Base-by-base conservation (phyloP, 1,140 invertebrate genomes). In the Drosophila kohkoa region DNA sequence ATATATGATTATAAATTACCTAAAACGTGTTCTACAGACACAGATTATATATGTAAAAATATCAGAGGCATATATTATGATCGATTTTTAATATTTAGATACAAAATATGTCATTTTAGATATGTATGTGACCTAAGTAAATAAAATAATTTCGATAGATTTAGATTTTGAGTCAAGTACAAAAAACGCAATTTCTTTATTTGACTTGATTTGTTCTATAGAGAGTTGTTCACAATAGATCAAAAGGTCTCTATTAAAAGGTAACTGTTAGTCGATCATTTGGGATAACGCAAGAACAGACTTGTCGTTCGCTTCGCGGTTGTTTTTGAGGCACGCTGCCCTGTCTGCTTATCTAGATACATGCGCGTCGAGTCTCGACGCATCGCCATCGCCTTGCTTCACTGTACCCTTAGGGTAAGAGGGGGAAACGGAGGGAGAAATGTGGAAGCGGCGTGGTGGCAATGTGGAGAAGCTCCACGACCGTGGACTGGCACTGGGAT, bases 341-440 rank as follows among this genome's bases (percentile, higher is more conserved):
- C 67, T 64, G 77, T 63, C 68, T 71, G 81, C 65, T 79, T 78
- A 81, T 85, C 75, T 76, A 82, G 81, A 82, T 77, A 69, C 72
- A 76, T 75, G 77, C 63, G 71, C 65, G 43, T 68, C 73, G 73
- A 32, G 30, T 32, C 30, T 32, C 30, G 30, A 32, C 30, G 30
- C 67, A 32, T 60, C 41, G 46, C 48, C 63, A 63, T 49, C 58
- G 41, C 58, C 62, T 52, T 32, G 35, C 59, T 55, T 41, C 52
- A 13, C 38, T 38, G 11, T 43, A 38, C 13, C 55, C 13, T 25
- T 4, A 25, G 20, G 3, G 20, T 25, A 25, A 25, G 20, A 25
- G 20, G 20, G 20, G 20, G 3, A 3, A 25, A 25, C 20, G 60
- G 13, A 43, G 65, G 16, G 45, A 16, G 30, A 25, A 25, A 4